phyloP scores from a whole-genome alignment of 2,888 invertebrate species.

The Lasioglossum lativentre region DNA sequence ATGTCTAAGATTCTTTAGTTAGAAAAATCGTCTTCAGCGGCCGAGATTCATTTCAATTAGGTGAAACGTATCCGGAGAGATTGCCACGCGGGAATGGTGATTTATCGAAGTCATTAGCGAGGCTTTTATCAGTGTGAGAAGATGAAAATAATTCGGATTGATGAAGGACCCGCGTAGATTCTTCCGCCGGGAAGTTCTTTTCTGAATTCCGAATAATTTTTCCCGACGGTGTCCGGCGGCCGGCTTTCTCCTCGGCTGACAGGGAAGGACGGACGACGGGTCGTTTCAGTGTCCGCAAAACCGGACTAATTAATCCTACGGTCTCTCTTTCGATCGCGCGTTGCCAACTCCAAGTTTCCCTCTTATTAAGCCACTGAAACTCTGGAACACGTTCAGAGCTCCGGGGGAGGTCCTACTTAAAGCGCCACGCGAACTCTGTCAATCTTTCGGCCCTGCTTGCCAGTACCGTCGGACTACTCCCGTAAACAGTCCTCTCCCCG shows the following conservation, averaged over 20 bases:
- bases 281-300: not conserved
- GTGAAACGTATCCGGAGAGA: not conserved
- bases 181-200: not conserved
- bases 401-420: not conserved
- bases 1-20: not conserved
- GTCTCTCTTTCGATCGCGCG: not conserved
- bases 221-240: not conserved
- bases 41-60: constrained; percentile 1
- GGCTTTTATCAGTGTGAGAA: not conserved
- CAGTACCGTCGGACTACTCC: not conserved
- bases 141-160: not conserved
- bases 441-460: constrained; percentile 20
- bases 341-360: constrained; percentile 12
- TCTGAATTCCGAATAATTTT: not conserved
- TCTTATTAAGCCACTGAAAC: constrained; percentile 12
- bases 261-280: not conserved
- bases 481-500: constrained; percentile 12
- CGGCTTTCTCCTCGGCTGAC: not conserved
- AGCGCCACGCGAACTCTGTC: constrained; percentile 15
- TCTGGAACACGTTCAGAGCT: not conserved
- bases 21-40: not conserved
- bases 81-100: not conserved
- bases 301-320: constrained; percentile 23
- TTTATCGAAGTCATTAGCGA: constrained; percentile 1
- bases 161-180: not conserved